A percentile compares a stretch with the other conserved stretches of the same genome.
Conservation (phyloP, 1,140 invertebrate species). For the Hetaerina americana region DNA sequence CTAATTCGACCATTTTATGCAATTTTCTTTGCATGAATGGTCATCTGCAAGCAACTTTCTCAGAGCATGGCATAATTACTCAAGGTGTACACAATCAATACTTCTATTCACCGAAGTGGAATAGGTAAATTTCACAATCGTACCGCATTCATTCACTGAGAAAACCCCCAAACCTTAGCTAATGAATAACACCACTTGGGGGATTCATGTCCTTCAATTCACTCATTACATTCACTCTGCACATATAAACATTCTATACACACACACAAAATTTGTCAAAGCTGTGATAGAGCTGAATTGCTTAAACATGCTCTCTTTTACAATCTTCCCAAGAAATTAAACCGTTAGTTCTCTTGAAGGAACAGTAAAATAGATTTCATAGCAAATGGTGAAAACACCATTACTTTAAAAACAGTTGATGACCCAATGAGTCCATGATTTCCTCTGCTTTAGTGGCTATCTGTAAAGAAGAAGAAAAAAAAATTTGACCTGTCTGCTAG, state of each 20-base stretch:
- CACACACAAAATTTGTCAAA: not conserved
- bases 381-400: not conserved
- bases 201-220: not conserved
- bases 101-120: not conserved
- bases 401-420: not conserved
- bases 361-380: not conserved
- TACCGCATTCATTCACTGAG: not conserved
- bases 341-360: not conserved
- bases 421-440: not conserved
- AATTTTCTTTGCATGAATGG: not conserved
- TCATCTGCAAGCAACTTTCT: not conserved
- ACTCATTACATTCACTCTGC: not conserved
- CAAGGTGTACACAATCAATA: not conserved
- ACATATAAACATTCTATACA: constrained; percentile 1
- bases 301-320: not conserved
- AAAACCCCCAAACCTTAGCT: not conserved
- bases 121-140: too few species aligned
- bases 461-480: not conserved
- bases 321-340: not conserved
- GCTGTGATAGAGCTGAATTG: not conserved
- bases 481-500: not conserved
- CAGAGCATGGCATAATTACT: not conserved
- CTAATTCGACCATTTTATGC: not conserved
- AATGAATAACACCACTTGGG: not conserved
- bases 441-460: not conserved